Evolutionary conservation across 1,140 invertebrate genomes (phyloP), one percentile per base, ranked within the genome.

Genomic region (Hypothenemus hampei): DNA sequence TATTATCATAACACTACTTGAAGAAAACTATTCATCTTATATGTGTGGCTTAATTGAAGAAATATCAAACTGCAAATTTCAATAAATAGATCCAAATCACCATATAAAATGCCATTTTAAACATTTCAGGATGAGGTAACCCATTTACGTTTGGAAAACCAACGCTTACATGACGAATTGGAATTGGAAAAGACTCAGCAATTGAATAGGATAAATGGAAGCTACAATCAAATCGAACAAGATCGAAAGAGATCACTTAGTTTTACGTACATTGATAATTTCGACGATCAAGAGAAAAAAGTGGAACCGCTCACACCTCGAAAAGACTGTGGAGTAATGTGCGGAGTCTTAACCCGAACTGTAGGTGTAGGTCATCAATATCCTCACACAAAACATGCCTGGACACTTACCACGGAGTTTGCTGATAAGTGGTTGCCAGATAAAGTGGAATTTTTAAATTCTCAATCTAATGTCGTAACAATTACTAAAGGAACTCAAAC

Each of bases 121-220:
- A n/a, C 16, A 16, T 52, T 53, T 49, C 22, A 66, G 62, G 51
- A 59, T 11, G 83, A 88, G 74, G 73, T 91, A 10, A 81, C 77
- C 26, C 77, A 82, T 21, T 68, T 91, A 43, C 82, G 86, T 64
- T 81, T 87, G 59, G 87, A 91, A 69, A 89, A 89, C 57, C 73
- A 82, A 13, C 76, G 80, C 20, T 67, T 91, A 48, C 64, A 79
- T 40, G 70, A 78, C 22, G 78, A 83, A 65, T 69, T 86, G 8
- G 73, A 75, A 67, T 71, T 57, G 53, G 73, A 68, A 62, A 71
- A 62, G 46, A 69, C 54, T 16, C 45, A 63, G 43, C 69, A 71
- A 37, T 64, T 71, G 53, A 64, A 75, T 59, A 71, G 72, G 7
- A 68, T 72, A 47, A 72, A 71, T 59, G 75, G 69, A 15, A 74